phyloP scores from a whole-genome alignment of 2,113 vertebrate species.

The Brienomyrus brachyistius region DNA sequence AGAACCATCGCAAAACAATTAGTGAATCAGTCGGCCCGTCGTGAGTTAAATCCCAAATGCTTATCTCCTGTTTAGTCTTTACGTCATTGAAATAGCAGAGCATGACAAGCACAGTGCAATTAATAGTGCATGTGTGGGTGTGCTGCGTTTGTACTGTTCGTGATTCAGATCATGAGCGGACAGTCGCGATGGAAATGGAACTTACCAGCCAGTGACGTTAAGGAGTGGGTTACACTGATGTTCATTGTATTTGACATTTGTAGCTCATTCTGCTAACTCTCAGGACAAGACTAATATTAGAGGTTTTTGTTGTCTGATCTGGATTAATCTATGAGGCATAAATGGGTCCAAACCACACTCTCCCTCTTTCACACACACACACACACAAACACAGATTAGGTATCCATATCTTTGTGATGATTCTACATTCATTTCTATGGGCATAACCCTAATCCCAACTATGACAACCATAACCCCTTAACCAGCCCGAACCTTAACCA shows the following conservation, averaged over 20 bases:
- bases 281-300: neutral
- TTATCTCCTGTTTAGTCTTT: neutral
- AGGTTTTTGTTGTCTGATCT: neutral
- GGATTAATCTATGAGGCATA: neutral
- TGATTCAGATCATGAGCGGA: neutral
- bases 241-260: neutral
- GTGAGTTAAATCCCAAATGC: neutral
- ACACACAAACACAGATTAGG: neutral
- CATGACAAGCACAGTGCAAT: neutral
- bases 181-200: neutral
- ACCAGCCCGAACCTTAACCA: no score
- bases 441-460: no score
- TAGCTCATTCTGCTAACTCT: neutral
- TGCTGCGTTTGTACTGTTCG: neutral
- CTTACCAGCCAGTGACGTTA: neutral
- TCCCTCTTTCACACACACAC: neutral
- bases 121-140: neutral
- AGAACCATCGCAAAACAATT: neutral
- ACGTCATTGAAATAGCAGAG: neutral
- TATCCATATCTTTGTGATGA: no score
- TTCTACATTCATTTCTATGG: no score
- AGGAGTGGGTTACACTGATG: neutral
- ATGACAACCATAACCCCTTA: no score
- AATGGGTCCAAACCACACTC: slow-evolving; percentile 11
- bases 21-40: neutral